Evolutionary conservation across 2,888 invertebrate genomes (phyloP).

Genomic region (Idaea straminata): DNA sequence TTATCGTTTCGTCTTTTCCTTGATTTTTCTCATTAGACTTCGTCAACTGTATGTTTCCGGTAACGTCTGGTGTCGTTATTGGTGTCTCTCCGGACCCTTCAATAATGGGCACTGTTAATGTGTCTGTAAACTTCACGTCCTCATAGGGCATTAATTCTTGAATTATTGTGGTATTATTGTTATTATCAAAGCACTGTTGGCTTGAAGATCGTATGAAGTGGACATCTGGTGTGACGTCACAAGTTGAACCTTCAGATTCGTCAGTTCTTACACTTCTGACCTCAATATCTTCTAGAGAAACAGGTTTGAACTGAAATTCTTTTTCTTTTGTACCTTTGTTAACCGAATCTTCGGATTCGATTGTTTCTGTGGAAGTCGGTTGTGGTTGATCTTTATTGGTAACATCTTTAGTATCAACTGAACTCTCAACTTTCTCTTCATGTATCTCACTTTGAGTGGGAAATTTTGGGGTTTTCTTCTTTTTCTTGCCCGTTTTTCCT

Average conservation of each 20-base stretch:
- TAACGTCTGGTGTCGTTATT: constrained; percentile 33
- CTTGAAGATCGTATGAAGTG: constrained; percentile 59
- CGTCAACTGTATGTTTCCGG: constrained; percentile 4
- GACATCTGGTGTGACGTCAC: constrained; percentile 56
- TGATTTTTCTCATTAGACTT: constrained; percentile 7
- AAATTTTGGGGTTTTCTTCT: constrained; percentile 42
- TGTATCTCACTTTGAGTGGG: constrained; percentile 17
- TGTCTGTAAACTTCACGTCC: constrained; percentile 25
- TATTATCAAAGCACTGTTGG: constrained; percentile 50
- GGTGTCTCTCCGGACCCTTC: constrained; percentile 50
- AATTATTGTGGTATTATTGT: constrained; percentile 57
- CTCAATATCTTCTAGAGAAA: constrained; percentile 34
- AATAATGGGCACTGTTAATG: constrained; percentile 37
- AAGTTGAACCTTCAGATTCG: constrained; percentile 40
- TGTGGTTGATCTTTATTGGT: constrained; percentile 1
- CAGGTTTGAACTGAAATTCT: constrained; percentile 14
- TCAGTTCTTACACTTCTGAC: constrained; percentile 40
- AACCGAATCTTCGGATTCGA: constrained; percentile 12
- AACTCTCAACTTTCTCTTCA: constrained; percentile 10
- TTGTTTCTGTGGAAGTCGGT: constrained; percentile 6
- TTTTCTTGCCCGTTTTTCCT: constrained; percentile 38
- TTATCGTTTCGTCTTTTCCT: constrained; percentile 58
- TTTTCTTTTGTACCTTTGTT: constrained; percentile 13
- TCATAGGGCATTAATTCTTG: constrained; percentile 50
- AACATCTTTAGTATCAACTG: not conserved